Conservation (phyloP, 1,140 invertebrate genomes). For the Dendrolimus punctatus region DNA sequence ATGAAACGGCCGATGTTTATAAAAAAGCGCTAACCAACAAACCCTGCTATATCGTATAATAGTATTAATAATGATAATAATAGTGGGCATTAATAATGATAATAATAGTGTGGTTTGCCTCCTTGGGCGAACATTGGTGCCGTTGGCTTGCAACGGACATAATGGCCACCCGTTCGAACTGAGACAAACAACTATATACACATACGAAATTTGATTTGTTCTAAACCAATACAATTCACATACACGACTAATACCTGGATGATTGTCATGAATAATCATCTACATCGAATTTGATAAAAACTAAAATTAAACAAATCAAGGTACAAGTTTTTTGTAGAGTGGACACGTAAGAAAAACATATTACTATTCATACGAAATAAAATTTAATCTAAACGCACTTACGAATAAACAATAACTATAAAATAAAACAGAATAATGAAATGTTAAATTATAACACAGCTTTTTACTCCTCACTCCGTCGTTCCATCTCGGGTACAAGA, state of each 20-base stretch:
- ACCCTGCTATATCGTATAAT: conserved; percentile 2
- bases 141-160: conserved; percentile 60
- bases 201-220: conserved; percentile 39
- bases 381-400: conserved; percentile 67
- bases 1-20: conserved; percentile 41
- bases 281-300: conserved; percentile 58
- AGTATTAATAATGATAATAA: not conserved
- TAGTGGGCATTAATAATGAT: not conserved
- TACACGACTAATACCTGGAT: conserved; percentile 6
- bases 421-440: conserved; percentile 69
- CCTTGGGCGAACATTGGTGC: conserved; percentile 52
- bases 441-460: conserved; percentile 71
- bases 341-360: conserved; percentile 54
- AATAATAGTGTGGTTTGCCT: conserved; percentile 19
- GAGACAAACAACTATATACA: conserved; percentile 38
- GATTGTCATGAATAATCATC: conserved; percentile 61
- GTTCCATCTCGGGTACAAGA: conserved; percentile 41
- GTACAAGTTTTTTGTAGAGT: conserved; percentile 58
- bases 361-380: conserved; percentile 66
- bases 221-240: conserved; percentile 4
- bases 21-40: conserved; percentile 20
- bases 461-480: conserved; percentile 54
- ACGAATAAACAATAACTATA: conserved; percentile 69
- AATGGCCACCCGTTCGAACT: conserved; percentile 51
- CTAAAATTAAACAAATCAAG: conserved; percentile 64